phyloP scores from a whole-genome alignment of 2,888 invertebrate species.

The Lasioglossum calceatum region DNA sequence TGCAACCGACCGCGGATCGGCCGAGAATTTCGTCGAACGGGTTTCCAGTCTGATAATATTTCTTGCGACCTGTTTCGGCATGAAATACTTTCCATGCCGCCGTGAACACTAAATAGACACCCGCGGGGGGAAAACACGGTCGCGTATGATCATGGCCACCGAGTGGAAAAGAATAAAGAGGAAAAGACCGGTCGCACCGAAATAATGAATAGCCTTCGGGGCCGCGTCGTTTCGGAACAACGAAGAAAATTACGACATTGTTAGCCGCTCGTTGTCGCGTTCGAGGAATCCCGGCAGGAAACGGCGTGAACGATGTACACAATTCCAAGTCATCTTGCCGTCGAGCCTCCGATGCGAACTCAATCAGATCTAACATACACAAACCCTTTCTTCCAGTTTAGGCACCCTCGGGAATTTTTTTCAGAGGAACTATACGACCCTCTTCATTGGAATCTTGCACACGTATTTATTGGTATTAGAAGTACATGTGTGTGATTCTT shows the following conservation, averaged over 20 bases:
- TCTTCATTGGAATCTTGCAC: too few relatives aligned
- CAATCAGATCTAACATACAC: too few relatives aligned
- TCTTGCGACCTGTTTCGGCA: slow-evolving; percentile 65
- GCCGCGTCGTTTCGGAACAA: slow-evolving; percentile 7
- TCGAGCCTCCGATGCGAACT: not conserved
- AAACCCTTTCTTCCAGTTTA: not conserved
- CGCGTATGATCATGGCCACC: slow-evolving; percentile 34
- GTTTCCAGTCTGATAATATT: slow-evolving; percentile 69
- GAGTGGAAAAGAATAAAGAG: slow-evolving; percentile 33
- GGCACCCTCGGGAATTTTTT: too few relatives aligned
- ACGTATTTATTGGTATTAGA: too few relatives aligned
- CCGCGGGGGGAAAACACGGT: slow-evolving; percentile 52
- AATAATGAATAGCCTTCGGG: not conserved
- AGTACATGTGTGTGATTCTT: not conserved
- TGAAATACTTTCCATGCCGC: slow-evolving; percentile 69
- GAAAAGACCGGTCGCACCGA: slow-evolving; percentile 21
- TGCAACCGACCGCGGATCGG: slow-evolving; percentile 30
- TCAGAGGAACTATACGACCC: too few relatives aligned
- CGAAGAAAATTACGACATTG: not conserved
- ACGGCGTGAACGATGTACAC: not conserved
- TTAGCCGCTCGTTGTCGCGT: not conserved
- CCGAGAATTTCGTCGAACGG: slow-evolving; percentile 65
- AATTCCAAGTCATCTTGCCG: not conserved
- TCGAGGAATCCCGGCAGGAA: not conserved
- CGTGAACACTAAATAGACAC: slow-evolving; percentile 63